phyloP scores from a whole-genome alignment of 2,797 vertebrate species.

The Hoplostethus mediterraneus region DNA sequence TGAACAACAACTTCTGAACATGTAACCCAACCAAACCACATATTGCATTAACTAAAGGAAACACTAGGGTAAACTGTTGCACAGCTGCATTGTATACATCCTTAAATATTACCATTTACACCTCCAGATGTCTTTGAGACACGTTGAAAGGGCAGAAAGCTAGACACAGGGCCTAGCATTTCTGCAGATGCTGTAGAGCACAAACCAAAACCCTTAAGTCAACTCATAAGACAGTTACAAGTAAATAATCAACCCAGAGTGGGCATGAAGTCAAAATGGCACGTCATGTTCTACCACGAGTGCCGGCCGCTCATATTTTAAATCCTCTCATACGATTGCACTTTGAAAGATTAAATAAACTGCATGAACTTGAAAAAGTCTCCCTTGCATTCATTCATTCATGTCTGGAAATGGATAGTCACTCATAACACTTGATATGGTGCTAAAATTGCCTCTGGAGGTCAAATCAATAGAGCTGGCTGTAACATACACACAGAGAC shows the following conservation, averaged over 20 bases:
- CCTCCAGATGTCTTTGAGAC: neutral
- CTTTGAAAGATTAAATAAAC: neutral
- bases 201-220: neutral
- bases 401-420: neutral
- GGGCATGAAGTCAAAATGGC: neutral
- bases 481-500: conserved; percentile 23
- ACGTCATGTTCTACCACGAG: neutral
- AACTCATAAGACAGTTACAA: neutral
- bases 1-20: neutral
- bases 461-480: conserved; percentile 11
- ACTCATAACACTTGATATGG: neutral
- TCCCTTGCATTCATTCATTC: neutral
- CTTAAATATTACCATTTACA: neutral
- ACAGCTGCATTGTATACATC: neutral
- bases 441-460: neutral
- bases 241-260: neutral
- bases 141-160: neutral
- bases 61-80: neutral
- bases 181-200: neutral
- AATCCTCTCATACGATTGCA: neutral
- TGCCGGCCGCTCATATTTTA: neutral
- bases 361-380: too few relatives aligned
- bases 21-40: neutral
- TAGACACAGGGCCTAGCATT: neutral
- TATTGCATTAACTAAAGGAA: neutral